Evolutionary conservation across 2,113 vertebrate genomes (phyloP).

Genomic region (Carettochelys insculpta): DNA sequence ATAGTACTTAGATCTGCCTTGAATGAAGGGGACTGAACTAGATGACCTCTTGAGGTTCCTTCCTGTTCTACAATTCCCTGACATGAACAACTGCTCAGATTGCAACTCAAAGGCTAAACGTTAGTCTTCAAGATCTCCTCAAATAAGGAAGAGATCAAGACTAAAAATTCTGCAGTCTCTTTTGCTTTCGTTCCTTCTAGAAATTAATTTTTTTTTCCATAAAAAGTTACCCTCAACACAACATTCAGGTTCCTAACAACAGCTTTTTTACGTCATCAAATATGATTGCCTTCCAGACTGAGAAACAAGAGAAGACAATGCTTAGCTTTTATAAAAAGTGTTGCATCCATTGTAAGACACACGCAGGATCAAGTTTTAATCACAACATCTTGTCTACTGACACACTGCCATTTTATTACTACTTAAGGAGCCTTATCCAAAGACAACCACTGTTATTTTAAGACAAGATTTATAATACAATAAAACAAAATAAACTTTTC

Average conservation of each 20-base stretch:
- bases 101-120: constrained; percentile 30
- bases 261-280: background rate
- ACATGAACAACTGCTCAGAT: background rate
- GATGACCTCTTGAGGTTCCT: no score
- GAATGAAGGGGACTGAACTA: no score
- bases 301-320: background rate
- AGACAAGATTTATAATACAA: background rate
- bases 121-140: background rate
- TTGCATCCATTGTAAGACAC: constrained; percentile 7
- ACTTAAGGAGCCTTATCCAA: constrained; percentile 24
- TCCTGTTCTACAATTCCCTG: background rate
- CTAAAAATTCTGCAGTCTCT: background rate
- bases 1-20: no score
- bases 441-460: background rate
- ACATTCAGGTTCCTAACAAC: background rate
- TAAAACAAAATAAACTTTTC: background rate
- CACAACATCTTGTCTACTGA: constrained; percentile 37
- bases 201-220: background rate
- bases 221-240: background rate
- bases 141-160: background rate
- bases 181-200: background rate
- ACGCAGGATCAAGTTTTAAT: constrained; percentile 28
- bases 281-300: background rate
- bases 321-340: constrained; percentile 21
- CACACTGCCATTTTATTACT: background rate